Evolutionary conservation across 2,797 vertebrate genomes (phyloP), one percentile per base, ranked within the genome.

Genomic region (Bradypus variegatus): DNA sequence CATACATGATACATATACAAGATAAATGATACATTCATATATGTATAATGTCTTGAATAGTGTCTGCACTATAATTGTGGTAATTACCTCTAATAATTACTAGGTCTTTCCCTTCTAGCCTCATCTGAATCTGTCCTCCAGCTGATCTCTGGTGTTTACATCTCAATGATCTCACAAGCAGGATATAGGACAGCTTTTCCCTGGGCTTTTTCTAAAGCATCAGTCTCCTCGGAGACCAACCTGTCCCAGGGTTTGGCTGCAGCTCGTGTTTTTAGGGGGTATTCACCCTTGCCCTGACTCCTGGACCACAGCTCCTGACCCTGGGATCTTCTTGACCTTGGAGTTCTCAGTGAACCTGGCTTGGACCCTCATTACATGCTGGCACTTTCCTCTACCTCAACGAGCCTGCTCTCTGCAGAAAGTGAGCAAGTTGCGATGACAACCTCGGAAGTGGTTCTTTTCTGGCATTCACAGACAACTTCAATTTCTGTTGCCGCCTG

Each of bases 391-490:
- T 45, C n/a, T 3, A 7, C 2, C 23, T 41, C 23, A 5, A n/a
- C 36, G 50, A 53, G 38, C 4, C 58, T 88, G 5, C 50, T 38
- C 0, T 27, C 58, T 36, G 67, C 33, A 85, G 33, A 14, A 0
- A 41, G 14, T 48, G 48, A 70, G 58, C 36, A 41, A n/a, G 48
- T 21, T 73, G 29, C 10, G 23, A 25, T 76, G 33, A n/a, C 31
- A 29, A 31, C n/a, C 38, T 6, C 33, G 80, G 69, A 82, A 77
- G 73, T 19, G 55, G 53, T 19, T 91, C 67, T 82, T 36, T 72
- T n/a, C 60, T 88, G 60, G 60, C 86, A 91, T 92, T 77, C 94
- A 90, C 90, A 96, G 90, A 79, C 38, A 36, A 60, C 77, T 82
- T 85, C 69, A 73, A 45, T 80, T 90, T 91, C 48, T 16, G 53